Evolutionary conservation across 2,113 vertebrate genomes (phyloP).

Genomic region (Terrapene triunguis): DNA sequence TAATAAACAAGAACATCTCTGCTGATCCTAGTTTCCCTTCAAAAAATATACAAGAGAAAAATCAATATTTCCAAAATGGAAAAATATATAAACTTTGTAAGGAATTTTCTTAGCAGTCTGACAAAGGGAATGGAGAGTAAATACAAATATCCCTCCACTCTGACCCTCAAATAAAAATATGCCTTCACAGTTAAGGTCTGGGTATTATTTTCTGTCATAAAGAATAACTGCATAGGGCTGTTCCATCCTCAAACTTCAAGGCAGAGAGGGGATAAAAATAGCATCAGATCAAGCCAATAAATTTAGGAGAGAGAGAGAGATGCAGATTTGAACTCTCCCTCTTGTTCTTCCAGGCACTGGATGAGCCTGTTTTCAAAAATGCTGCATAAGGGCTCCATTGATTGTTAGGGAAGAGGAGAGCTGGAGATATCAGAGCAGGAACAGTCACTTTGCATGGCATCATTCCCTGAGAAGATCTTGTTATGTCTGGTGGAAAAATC

Average conservation of each 20-base stretch:
- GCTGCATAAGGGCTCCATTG: background rate
- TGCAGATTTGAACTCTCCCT: background rate
- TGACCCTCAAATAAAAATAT: background rate
- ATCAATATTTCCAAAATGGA: conserved; percentile 12
- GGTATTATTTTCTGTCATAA: background rate
- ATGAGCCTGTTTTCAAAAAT: background rate
- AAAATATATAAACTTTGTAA: background rate
- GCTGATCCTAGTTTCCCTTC: background rate
- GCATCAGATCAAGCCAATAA: background rate
- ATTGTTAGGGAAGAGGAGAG: fast-evolving
- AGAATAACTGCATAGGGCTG: background rate
- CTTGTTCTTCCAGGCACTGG: background rate
- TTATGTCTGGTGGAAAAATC: background rate
- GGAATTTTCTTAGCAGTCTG: background rate
- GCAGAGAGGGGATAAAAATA: background rate
- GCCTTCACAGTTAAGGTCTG: background rate
- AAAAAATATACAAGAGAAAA: background rate
- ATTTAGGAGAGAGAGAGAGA: background rate
- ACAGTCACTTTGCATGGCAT: background rate
- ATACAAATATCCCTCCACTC: background rate
- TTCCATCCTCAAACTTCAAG: background rate
- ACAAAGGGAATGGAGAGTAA: background rate
- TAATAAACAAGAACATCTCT: conserved; percentile 18
- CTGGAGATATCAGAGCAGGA: background rate
- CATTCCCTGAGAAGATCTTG: background rate